A percentile compares a stretch with the other conserved stretches of the same genome.
Conservation (phyloP, 2,113 vertebrate genomes). For the Limnothrissa miodon region DNA sequence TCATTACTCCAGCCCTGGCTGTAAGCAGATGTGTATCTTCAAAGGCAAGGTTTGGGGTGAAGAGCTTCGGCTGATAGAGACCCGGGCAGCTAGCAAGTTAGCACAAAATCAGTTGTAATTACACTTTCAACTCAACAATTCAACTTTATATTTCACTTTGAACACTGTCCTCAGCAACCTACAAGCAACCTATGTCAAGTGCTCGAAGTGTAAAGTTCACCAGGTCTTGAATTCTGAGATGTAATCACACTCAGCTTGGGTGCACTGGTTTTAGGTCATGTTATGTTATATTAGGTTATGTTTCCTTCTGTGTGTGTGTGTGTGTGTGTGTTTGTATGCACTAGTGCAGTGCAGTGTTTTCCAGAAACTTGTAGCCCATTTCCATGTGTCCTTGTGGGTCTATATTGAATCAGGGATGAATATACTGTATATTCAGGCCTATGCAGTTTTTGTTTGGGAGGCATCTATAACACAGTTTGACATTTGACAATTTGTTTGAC, state of each 20-base stretch:
- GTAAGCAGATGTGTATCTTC: slow-evolving; percentile 45
- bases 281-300: no score
- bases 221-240: background rate
- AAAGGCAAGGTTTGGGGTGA: slow-evolving; percentile 26
- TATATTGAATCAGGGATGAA: no score
- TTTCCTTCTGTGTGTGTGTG: no score
- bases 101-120: background rate
- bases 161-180: slow-evolving; percentile 15
- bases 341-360: no score
- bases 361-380: no score
- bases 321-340: no score
- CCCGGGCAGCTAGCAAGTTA: background rate
- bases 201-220: slow-evolving; percentile 1
- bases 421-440: no score
- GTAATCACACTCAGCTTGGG: background rate
- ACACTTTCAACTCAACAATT: no score
- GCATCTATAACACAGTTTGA: no score
- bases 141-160: slow-evolving; percentile 1
- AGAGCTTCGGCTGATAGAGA: background rate
- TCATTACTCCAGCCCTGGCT: slow-evolving; percentile 32
- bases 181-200: slow-evolving; percentile 14
- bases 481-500: no score
- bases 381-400: no score
- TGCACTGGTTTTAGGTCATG: background rate
- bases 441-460: no score